Base-by-base conservation (phyloP, 2,888 invertebrate genomes). In the Buathra laborator region DNA sequence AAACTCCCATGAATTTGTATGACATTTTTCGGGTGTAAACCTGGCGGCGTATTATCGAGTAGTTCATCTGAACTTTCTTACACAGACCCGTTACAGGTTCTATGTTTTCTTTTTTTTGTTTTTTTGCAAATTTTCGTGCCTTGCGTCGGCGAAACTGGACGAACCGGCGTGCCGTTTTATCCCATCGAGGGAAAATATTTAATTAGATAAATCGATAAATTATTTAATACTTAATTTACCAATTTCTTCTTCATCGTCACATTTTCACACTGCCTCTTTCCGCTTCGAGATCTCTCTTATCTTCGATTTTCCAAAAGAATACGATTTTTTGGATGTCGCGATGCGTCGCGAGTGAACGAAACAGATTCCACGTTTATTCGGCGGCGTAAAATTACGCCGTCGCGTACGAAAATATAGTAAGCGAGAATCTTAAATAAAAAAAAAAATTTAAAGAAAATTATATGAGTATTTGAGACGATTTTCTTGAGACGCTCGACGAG, bases 371-470 rank as follows among this genome's bases (percentile, higher is more conserved):
- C 59, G 59, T 62, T 43, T 51, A 51, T 9, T 48, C 24, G 32
- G 37, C 53, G 16, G 24, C 24, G 59, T 46, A 48, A 51, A 19
- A 32, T 78, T 48, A 46, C 37, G 24, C 3, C 53, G n/a, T 12
- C 29, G 44, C 37, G 12, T 64, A 16, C 10, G 32, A 76, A 82
- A 71, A 76, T 79, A 83, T 67, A 56, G 70, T 66, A 72, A 80
- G 77, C 51, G 19, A 2, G 37, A 77, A 53, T 72, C 5, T 5
- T 32, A 5, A 32, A 32, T 5, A 3, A 5, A 32, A 32, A 5
- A 32, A 32, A n/a, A n/a, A n/a, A n/a, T n/a, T 44, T 51, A n/a
- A n/a, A n/a, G n/a, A n/a, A 16, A 74, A 77, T 37, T 46, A 81
- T 2, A 32, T 32, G 5, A 29, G 29, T 72, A 78, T 24, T 24